Conservation (phyloP, 1,140 invertebrate species). For the Oreohelix idahoensis region DNA sequence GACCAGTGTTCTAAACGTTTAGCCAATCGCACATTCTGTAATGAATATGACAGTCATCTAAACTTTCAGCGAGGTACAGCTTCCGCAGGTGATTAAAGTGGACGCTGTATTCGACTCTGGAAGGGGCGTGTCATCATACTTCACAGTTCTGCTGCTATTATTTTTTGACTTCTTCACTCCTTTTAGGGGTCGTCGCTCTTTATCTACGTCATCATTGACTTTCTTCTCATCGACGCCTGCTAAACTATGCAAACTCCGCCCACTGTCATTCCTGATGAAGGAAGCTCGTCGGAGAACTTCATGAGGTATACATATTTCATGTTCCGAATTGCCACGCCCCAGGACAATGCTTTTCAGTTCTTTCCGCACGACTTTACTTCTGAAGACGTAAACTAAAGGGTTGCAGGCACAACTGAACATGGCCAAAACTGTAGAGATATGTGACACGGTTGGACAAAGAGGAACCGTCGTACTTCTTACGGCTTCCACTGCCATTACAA, state of each 20-base stretch:
- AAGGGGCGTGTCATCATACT: not conserved
- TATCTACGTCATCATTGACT: not conserved
- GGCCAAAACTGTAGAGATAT: constrained; percentile 64
- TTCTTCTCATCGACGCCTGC: not conserved
- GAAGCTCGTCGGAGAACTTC: not conserved
- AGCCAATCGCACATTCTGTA: too few species aligned
- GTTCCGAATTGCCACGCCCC: not conserved
- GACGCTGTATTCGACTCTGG: not conserved
- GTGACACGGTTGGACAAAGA: constrained; percentile 56
- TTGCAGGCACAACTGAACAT: constrained; percentile 73
- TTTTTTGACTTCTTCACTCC: not conserved
- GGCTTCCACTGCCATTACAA: constrained; percentile 65
- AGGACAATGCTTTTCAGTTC: constrained; percentile 2
- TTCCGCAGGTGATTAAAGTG: not conserved
- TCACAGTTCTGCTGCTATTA: not conserved
- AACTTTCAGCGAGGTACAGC: not conserved
- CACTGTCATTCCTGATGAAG: constrained; percentile 6
- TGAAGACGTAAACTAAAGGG: constrained; percentile 78
- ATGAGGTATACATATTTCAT: constrained; percentile 19
- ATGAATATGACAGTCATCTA: too few species aligned
- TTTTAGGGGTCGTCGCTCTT: not conserved
- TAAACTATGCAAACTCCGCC: constrained; percentile 1
- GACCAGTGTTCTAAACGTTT: too few species aligned
- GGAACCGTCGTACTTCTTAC: constrained; percentile 45
- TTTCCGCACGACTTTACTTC: constrained; percentile 73